A percentile compares a stretch with the other conserved stretches of the same genome.
These are phyloP conservation scores for Cynocephalus volans DNA, from an alignment of 2,113 vertebrate species.

Conservation along the genomic window DNA sequence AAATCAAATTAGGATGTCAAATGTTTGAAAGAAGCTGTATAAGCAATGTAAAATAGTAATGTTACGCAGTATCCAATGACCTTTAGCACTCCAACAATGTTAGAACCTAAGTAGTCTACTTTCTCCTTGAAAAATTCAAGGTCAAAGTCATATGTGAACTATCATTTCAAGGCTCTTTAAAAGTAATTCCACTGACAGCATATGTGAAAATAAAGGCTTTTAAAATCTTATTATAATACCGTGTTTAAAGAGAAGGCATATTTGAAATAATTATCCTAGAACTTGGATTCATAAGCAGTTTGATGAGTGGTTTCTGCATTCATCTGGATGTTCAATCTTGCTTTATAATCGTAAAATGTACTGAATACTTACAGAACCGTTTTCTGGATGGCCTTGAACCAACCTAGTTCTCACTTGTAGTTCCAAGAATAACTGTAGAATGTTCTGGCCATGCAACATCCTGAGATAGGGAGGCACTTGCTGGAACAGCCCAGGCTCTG, in stretches of 20 bases:
- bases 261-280: background rate
- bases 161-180: background rate
- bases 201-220: background rate
- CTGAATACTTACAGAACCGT: background rate
- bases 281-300: background rate
- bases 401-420: background rate
- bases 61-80: background rate
- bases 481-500: background rate
- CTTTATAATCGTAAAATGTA: background rate
- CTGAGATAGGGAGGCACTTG: background rate
- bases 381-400: background rate
- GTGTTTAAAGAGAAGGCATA: background rate
- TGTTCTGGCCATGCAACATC: background rate
- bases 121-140: slow-evolving; percentile 27
- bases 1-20: background rate
- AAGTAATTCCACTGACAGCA: background rate
- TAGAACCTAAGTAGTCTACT: background rate
- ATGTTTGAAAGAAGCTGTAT: background rate
- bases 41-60: background rate
- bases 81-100: background rate
- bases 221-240: background rate
- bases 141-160: background rate
- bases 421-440: background rate
- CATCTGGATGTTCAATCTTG: background rate
- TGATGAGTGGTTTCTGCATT: background rate